These are phyloP conservation scores for Cephalopachus bancanus DNA, from an alignment of 2,797 vertebrate species.

Conservation along the genomic window DNA sequence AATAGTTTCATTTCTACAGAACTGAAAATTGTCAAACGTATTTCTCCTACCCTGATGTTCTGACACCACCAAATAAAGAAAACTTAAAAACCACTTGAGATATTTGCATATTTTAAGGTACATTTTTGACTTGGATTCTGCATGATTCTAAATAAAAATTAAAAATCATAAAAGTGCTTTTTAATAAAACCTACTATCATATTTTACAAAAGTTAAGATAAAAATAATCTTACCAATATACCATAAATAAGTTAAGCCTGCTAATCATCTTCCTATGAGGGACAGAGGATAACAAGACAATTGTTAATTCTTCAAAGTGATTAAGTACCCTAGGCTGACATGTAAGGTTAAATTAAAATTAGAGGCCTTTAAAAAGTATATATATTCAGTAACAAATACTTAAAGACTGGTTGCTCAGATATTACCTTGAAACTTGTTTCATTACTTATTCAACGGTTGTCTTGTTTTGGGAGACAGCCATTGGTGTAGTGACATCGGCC, in stretches of 20 bases:
- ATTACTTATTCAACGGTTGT: not conserved
- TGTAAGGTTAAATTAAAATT: constrained; percentile 5
- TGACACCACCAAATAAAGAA: not conserved
- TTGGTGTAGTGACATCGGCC: not conserved
- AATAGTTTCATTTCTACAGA: not conserved
- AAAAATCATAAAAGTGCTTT: not conserved
- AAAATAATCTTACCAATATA: not conserved
- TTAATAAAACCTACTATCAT: not conserved
- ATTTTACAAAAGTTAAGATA: constrained; percentile 9
- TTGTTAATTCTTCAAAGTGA: not conserved
- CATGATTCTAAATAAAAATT: not conserved
- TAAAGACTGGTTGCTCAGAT: not conserved
- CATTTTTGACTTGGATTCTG: not conserved
- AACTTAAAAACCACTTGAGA: not conserved
- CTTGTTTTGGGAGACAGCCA: not conserved
- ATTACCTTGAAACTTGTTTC: not conserved
- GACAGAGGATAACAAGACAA: not conserved
- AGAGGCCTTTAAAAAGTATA: constrained; percentile 8
- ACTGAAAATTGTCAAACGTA: constrained; percentile 5
- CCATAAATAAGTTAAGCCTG: not conserved
- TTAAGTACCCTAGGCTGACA: not conserved
- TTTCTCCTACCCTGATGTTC: not conserved
- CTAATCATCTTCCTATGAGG: not conserved
- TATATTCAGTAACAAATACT: not conserved
- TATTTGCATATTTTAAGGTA: not conserved